phyloP scores from a whole-genome alignment of 2,797 vertebrate species.

The Karalla daura region DNA sequence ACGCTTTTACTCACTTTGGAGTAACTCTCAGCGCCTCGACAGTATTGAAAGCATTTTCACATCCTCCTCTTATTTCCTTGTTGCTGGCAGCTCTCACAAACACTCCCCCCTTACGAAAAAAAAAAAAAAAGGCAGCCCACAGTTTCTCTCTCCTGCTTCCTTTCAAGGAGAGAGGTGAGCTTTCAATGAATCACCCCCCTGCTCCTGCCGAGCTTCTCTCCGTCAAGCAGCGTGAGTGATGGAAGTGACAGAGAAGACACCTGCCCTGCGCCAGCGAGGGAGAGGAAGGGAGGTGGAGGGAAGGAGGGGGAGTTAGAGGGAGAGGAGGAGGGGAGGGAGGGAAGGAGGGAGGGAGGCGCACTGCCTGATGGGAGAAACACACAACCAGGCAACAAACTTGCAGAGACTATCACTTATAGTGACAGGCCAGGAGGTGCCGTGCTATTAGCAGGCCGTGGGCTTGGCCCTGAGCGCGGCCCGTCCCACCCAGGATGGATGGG shows the following conservation, averaged over 20 bases:
- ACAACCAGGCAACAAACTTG: slow-evolving; percentile 76
- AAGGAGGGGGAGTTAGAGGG: no score
- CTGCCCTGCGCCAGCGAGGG: slow-evolving; percentile 73
- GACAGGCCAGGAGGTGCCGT: slow-evolving; percentile 79
- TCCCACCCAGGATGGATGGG: slow-evolving; percentile 81
- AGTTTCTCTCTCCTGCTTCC: slow-evolving; percentile 25
- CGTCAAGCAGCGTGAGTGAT: slow-evolving; percentile 78
- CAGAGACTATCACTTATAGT: slow-evolving; percentile 83
- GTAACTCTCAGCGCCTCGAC: slow-evolving; percentile 25
- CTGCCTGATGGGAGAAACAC: slow-evolving; percentile 74
- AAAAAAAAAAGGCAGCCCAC: slow-evolving; percentile 39
- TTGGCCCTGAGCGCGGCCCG: slow-evolving; percentile 69
- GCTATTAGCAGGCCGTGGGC: slow-evolving; percentile 81
- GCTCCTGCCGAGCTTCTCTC: slow-evolving; percentile 60
- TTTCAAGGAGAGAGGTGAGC: slow-evolving; percentile 56
- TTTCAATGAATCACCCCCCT: slow-evolving; percentile 67
- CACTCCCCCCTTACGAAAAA: no score
- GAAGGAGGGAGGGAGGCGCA: slow-evolving; percentile 42
- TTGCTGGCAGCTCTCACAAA: slow-evolving; percentile 47
- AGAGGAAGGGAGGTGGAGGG: slow-evolving; percentile 28
- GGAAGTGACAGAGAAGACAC: slow-evolving; percentile 76
- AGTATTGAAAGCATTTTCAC: slow-evolving; percentile 20
- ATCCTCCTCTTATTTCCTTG: slow-evolving; percentile 24
- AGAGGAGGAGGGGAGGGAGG: slow-evolving; percentile 4
- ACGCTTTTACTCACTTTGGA: slow-evolving; percentile 36